Evolutionary conservation across 2,888 invertebrate genomes (phyloP), one percentile per base, ranked within the genome.

Genomic region (Proisotoma minuta): DNA sequence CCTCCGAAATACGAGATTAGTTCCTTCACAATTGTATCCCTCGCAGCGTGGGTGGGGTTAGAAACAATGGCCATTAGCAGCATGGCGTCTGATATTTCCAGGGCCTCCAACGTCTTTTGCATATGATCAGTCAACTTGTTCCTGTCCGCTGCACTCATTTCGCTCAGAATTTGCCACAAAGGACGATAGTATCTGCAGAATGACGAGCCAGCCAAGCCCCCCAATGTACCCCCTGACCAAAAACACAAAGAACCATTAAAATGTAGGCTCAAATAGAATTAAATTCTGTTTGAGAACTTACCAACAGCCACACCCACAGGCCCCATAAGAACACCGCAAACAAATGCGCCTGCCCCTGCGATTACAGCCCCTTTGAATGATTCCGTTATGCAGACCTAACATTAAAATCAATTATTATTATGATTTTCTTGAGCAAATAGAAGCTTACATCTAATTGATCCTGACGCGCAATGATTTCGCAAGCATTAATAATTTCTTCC

Each of bases 261-360:
- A 26, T 29, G 47, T 18, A 48, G 29, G 5, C 8, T 52, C 3
- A 27, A 27, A 57, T 10, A 2, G 49, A 56, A 22, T 12, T 18
- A 23, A 56, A 47, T 49, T 22, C 20, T 49, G 34, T n/a, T 57
- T 12, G 5, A 24, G 3, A 2, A 49, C 20, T 39, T 48, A 71
- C 71, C 68, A n/a, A 69, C 47, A 1, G 64, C 67, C 2, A 73
- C 43, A 22, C 71, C 73, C n/a, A 65, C 27, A 1, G 73, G 73
- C 8, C 73, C 73, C 2, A 70, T 27, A 10, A 65, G 18, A 2
- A 70, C 54, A 3, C 66, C 71, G 2, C 60, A 60, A 12, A 66
- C 22, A 28, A 71, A 73, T 5, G 71, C 63, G 2, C 61, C 56
- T 0, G 57, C 29, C 20, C 66, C 70, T 23, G 70, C 65, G 1